Evolutionary conservation across 2,797 vertebrate species (phyloP).

Genomic region (Poecilia velifera): DNA sequence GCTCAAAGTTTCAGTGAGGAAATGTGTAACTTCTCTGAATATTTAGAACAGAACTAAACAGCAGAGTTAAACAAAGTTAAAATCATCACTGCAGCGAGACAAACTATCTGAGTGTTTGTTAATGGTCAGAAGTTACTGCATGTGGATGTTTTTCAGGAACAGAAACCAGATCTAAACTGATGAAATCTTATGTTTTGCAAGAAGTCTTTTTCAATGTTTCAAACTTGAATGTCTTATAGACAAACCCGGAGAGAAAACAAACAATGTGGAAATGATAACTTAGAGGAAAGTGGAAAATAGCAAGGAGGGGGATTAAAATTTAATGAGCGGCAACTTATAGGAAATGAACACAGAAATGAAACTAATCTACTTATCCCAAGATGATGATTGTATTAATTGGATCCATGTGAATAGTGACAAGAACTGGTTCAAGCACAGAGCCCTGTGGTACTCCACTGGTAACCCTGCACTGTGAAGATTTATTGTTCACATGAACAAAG

Average conservation of each 20-base stretch:
- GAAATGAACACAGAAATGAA: not conserved
- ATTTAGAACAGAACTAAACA: not conserved
- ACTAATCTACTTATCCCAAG: not conserved
- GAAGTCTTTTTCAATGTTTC: not conserved
- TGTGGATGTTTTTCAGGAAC: not conserved
- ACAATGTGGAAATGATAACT: not conserved
- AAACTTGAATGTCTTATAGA: not conserved
- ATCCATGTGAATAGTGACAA: too few relatives aligned
- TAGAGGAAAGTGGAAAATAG: not conserved
- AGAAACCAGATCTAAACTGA: not conserved
- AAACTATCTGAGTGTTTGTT: not conserved
- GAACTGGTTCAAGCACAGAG: too few relatives aligned
- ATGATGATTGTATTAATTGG: not conserved
- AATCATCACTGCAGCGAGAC: not conserved
- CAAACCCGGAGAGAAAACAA: not conserved
- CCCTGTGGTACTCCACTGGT: too few relatives aligned
- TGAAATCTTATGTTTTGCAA: not conserved
- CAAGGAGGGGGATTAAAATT: not conserved
- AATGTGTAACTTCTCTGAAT: not conserved
- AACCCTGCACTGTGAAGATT: too few relatives aligned
- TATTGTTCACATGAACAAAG: too few relatives aligned
- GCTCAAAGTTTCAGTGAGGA: constrained; percentile 1
- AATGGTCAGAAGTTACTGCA: not conserved
- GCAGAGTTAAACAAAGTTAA: not conserved
- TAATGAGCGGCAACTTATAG: not conserved